Evolutionary conservation across 2,113 vertebrate genomes (phyloP).

Genomic region (Eidolon helvum): DNA sequence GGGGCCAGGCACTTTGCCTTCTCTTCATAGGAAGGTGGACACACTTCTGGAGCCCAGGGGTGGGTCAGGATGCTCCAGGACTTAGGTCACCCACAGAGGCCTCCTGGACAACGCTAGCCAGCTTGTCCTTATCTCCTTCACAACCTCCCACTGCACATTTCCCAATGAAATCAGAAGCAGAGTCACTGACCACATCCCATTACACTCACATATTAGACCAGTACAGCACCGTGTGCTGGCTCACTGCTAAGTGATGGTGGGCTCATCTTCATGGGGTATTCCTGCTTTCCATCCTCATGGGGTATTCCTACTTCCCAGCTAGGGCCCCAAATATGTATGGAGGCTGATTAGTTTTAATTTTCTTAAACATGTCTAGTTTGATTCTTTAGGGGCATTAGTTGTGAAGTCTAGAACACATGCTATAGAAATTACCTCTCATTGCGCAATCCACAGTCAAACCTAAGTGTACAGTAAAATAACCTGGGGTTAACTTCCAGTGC

Average conservation of each 20-base stretch:
- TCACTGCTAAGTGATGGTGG: neutral
- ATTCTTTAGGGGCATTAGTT: neutral
- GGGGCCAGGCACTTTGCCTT: neutral
- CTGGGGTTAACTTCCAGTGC: neutral
- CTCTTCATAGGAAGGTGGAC: neutral
- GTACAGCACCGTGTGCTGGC: neutral
- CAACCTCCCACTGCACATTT: neutral
- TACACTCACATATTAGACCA: fast-evolving
- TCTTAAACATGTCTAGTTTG: neutral
- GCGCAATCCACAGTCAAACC: neutral
- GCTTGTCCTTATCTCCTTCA: neutral
- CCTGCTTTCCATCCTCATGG: neutral
- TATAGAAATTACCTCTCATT: neutral
- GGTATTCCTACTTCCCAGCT: neutral
- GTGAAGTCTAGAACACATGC: neutral
- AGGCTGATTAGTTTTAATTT: neutral
- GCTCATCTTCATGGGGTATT: neutral
- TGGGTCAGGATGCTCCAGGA: neutral
- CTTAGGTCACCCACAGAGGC: neutral
- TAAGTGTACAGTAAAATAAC: neutral
- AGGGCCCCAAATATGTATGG: neutral
- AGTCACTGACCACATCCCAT: neutral
- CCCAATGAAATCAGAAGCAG: neutral
- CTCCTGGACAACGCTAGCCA: neutral
- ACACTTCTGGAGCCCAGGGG: neutral